Percentiles rank a stretch among this genome's conserved stretches.
These are phyloP conservation scores for Pedicia rivosa DNA, from an alignment of 2,888 invertebrate genomes.

Conservation along the genomic window DNA sequence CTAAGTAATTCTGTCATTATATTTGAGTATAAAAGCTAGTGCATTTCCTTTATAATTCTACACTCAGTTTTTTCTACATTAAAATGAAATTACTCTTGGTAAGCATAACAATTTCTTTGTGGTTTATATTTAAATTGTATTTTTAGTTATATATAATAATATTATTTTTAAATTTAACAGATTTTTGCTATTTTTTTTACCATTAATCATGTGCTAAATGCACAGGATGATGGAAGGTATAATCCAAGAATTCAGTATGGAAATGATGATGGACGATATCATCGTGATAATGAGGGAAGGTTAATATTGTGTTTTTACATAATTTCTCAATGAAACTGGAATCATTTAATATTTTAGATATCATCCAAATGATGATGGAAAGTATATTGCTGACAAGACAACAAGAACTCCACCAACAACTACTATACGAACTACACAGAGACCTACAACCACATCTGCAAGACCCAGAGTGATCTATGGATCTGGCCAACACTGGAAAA, in stretches of 20 bases:
- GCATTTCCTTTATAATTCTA: neutral
- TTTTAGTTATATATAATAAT: neutral
- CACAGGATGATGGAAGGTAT: slow-evolving; percentile 17
- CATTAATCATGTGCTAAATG: too few species aligned
- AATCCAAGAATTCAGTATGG: too few species aligned
- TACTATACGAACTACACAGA: slow-evolving; percentile 6
- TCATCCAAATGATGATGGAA: slow-evolving; percentile 34
- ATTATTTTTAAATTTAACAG: too few species aligned
- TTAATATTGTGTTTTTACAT: slow-evolving; percentile 8
- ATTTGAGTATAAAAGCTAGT: neutral
- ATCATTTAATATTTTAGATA: slow-evolving; percentile 28
- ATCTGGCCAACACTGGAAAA: slow-evolving; percentile 31
- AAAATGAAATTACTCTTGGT: slow-evolving; percentile 1
- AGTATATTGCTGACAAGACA: slow-evolving; percentile 23
- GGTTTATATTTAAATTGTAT: neutral
- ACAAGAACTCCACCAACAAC: slow-evolving; percentile 4
- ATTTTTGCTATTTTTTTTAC: too few species aligned
- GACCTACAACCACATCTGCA: slow-evolving; percentile 10
- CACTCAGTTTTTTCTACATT: neutral
- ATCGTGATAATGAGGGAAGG: slow-evolving; percentile 19
- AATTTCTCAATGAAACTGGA: slow-evolving; percentile 14
- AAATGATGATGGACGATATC: slow-evolving; percentile 31
- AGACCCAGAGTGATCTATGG: slow-evolving; percentile 18
- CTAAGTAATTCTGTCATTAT: neutral
- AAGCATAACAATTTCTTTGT: neutral